These are phyloP conservation scores for Pinctada fucata DNA, from an alignment of 2,888 invertebrate genomes.

Conservation along the genomic window DNA sequence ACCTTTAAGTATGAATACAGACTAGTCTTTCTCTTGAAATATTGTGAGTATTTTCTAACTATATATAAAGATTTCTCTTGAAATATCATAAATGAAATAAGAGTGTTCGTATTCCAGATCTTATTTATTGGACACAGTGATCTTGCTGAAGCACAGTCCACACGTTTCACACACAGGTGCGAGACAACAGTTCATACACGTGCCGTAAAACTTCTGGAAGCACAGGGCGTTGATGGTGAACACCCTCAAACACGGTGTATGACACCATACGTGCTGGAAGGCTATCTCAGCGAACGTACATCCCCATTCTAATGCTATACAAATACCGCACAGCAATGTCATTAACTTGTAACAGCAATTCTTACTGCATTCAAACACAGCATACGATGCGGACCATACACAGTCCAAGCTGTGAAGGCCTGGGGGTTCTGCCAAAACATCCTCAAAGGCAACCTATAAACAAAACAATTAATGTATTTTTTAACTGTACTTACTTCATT, in stretches of 20 bases:
- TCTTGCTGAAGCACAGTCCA: conserved; percentile 55
- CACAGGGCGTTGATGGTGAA: conserved; percentile 81
- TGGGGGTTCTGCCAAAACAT: conserved; percentile 60
- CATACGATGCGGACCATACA: conserved; percentile 83
- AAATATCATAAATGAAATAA: too few relatives aligned
- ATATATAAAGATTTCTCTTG: too few relatives aligned
- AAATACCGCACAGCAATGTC: conserved; percentile 83
- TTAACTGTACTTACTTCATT: neutral
- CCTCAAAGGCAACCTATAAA: conserved; percentile 79
- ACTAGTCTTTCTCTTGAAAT: too few relatives aligned
- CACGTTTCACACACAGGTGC: conserved; percentile 83
- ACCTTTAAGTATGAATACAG: too few relatives aligned
- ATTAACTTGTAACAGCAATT: conserved; percentile 84
- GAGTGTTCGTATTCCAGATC: too few relatives aligned
- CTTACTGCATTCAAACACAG: conserved; percentile 82
- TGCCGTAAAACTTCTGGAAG: conserved; percentile 75
- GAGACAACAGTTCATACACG: conserved; percentile 77
- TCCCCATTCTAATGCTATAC: conserved; percentile 81
- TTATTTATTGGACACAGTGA: conserved; percentile 33
- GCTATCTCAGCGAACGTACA: conserved; percentile 79
- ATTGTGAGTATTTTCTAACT: too few relatives aligned
- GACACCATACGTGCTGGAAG: conserved; percentile 84
- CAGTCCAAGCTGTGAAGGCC: conserved; percentile 80
- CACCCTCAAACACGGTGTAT: conserved; percentile 82
- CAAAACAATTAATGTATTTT: too few relatives aligned